Percentiles rank a stretch among this genome's conserved stretches.
These are phyloP conservation scores for Halyomorpha halys DNA, from an alignment of 1,140 invertebrate genomes.

Conservation along the genomic window DNA sequence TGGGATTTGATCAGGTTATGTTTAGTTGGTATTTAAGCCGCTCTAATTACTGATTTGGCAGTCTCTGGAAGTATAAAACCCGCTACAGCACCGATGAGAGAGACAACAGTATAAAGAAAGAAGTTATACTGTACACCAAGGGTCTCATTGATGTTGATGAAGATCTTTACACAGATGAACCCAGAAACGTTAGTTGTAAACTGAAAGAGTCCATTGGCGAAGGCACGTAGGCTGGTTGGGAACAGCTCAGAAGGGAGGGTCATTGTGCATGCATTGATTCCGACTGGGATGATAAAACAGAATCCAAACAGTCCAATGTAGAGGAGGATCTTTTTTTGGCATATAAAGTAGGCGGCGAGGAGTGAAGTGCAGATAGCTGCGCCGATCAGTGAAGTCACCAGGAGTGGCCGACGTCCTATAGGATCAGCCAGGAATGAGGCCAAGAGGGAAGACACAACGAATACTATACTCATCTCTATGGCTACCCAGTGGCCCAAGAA, in stretches of 20 bases:
- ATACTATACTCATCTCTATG: not conserved
- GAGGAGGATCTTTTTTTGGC: not conserved
- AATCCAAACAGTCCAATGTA: not conserved
- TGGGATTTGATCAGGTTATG: no score
- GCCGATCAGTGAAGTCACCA: not conserved
- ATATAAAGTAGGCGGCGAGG: not conserved
- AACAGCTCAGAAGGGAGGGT: constrained; percentile 1
- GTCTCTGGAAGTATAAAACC: no score
- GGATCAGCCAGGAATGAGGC: not conserved
- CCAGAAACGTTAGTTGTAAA: not conserved
- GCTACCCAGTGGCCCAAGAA: not conserved
- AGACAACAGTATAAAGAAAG: no score
- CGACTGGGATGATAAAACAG: not conserved
- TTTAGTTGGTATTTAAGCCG: no score
- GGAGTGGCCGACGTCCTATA: not conserved
- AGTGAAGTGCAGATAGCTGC: not conserved
- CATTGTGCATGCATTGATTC: not conserved
- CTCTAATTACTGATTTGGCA: no score
- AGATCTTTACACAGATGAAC: no score
- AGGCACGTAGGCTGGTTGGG: not conserved
- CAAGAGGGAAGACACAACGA: not conserved
- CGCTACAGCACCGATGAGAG: no score
- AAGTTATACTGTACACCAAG: no score
- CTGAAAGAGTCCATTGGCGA: not conserved
- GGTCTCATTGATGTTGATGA: no score